Percentiles rank a stretch among this genome's conserved stretches.
phyloP scores from a whole-genome alignment of 2,888 invertebrate genomes.

The Bellardia pandia region DNA sequence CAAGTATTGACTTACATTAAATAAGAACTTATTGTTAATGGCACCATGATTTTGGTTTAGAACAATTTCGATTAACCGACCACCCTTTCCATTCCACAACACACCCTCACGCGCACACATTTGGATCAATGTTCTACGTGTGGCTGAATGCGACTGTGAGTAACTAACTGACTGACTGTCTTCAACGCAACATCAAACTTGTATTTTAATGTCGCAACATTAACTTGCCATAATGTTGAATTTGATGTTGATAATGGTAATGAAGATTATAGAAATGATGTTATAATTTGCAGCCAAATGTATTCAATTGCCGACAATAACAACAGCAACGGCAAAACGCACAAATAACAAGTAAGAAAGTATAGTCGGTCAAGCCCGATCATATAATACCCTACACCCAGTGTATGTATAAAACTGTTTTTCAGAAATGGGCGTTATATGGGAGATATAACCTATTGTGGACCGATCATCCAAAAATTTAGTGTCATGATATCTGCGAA shows the following conservation, averaged over 20 bases:
- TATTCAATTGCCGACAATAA: constrained; percentile 48
- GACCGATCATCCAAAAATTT: too few species aligned
- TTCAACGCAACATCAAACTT: not conserved
- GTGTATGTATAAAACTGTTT: too few species aligned
- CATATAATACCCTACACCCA: too few species aligned
- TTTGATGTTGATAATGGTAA: constrained; percentile 61
- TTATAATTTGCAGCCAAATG: constrained; percentile 57
- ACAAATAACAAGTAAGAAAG: too few species aligned
- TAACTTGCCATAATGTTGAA: constrained; percentile 53
- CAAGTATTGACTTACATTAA: constrained; percentile 35
- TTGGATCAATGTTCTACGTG: not conserved
- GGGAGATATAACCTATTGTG: too few species aligned
- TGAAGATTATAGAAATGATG: constrained; percentile 60
- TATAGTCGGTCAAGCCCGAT: too few species aligned
- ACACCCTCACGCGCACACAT: not conserved
- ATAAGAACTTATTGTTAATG: constrained; percentile 31
- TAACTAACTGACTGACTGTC: not conserved
- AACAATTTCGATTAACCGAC: not conserved
- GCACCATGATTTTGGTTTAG: constrained; percentile 18
- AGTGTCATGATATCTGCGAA: too few species aligned
- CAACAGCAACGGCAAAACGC: not conserved
- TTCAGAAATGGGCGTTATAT: too few species aligned
- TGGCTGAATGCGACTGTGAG: not conserved
- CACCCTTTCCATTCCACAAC: not conserved
- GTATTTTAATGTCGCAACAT: constrained; percentile 28